Percentiles rank a stretch among this genome's conserved stretches.
These are phyloP conservation scores for Spheniscus humboldti DNA, from an alignment of 2,797 vertebrate species.

Conservation along the genomic window DNA sequence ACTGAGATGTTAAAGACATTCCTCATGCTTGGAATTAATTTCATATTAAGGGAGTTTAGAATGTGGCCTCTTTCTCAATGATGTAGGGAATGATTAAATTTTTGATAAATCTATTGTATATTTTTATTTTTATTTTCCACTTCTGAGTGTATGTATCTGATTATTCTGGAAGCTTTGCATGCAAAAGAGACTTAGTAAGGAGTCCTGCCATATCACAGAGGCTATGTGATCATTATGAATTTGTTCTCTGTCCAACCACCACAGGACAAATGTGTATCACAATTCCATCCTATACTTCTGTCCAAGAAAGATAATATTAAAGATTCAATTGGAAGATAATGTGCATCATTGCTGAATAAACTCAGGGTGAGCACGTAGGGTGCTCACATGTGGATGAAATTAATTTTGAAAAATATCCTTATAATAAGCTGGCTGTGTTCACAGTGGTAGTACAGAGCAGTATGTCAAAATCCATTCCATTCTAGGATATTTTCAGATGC, in stretches of 20 bases:
- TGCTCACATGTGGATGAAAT: background rate
- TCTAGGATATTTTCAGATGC: background rate
- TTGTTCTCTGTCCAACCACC: background rate
- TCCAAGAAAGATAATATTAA: background rate
- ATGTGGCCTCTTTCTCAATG: background rate
- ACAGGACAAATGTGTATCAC: background rate
- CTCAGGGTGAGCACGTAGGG: background rate
- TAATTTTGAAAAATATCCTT: background rate
- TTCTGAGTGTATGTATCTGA: background rate
- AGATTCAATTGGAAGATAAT: background rate
- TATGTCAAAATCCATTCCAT: background rate
- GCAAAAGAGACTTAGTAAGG: background rate
- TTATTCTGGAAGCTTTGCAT: background rate
- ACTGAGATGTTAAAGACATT: background rate
- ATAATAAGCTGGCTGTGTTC: background rate
- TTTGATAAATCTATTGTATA: background rate
- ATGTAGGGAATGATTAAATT: background rate
- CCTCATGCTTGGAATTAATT: constrained; percentile 28
- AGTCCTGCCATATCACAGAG: background rate
- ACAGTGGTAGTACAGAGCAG: background rate
- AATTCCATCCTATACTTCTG: background rate
- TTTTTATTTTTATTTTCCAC: background rate
- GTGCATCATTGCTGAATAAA: background rate
- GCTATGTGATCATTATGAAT: background rate
- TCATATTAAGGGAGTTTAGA: background rate